These are phyloP conservation scores for Nebria brevicollis DNA, from an alignment of 2,888 invertebrate species.

Conservation along the genomic window DNA sequence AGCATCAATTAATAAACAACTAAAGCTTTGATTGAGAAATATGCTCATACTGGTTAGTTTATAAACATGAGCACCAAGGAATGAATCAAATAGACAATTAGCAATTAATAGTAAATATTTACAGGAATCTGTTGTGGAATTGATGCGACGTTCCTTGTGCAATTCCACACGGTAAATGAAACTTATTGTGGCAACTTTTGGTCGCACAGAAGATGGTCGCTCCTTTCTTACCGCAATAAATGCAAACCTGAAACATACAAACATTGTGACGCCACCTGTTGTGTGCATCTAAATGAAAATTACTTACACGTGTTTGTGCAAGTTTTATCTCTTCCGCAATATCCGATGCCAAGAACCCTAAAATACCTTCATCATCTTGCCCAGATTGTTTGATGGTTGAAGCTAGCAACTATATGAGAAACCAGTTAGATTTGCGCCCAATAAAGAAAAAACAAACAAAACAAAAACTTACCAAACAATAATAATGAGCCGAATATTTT, in stretches of 20 bases:
- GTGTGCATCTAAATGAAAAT: neutral
- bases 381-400: conserved; percentile 77
- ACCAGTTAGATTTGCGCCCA: neutral
- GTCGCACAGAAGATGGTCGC: conserved; percentile 70
- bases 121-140: conserved; percentile 69
- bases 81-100: too few relatives aligned
- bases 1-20: too few relatives aligned
- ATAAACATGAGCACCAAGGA: too few relatives aligned
- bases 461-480: conserved; percentile 73
- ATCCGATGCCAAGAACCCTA: conserved; percentile 77
- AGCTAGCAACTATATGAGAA: conserved; percentile 71
- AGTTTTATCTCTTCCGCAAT: conserved; percentile 74
- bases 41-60: too few relatives aligned
- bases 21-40: too few relatives aligned
- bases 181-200: conserved; percentile 65
- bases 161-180: conserved; percentile 70
- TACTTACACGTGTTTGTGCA: conserved; percentile 71
- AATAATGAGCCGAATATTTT: conserved; percentile 75
- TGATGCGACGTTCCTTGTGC: conserved; percentile 65
- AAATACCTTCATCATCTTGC: conserved; percentile 73
- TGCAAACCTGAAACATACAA: conserved; percentile 63
- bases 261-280: neutral
- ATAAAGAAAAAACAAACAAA: neutral
- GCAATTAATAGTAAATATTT: conserved; percentile 25
- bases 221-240: conserved; percentile 65